These are phyloP conservation scores for Toxostoma redivivum DNA, from an alignment of 2,113 vertebrate species.

Conservation along the genomic window DNA sequence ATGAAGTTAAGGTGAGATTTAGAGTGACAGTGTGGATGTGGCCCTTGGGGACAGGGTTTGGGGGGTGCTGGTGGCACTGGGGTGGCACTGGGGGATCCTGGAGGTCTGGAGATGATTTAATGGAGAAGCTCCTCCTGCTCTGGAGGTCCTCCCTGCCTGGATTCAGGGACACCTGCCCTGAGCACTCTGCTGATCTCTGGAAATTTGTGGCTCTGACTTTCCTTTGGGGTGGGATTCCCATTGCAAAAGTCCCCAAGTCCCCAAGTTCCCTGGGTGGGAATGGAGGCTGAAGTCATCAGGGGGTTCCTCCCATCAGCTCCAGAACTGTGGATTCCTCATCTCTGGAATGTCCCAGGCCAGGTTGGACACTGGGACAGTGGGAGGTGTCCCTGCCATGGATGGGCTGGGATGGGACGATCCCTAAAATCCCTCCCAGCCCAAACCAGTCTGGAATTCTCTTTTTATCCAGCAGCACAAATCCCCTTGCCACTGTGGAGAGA, in stretches of 20 bases:
- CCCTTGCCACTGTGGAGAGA: accelerated
- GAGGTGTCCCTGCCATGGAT: background rate
- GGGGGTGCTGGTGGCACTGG: background rate
- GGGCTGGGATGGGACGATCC: accelerated
- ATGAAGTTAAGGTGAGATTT: too few relatives aligned
- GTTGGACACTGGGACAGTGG: background rate
- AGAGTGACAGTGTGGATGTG: too few relatives aligned
- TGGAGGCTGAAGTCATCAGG: background rate
- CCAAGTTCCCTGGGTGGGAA: background rate
- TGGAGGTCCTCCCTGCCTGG: background rate
- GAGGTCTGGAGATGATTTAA: background rate
- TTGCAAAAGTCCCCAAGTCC: background rate
- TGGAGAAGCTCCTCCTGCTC: background rate
- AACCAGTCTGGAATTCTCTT: background rate
- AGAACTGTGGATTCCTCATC: background rate
- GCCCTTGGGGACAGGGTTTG: background rate
- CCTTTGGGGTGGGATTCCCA: background rate
- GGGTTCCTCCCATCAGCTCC: background rate
- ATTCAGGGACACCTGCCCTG: background rate
- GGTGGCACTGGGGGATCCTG: background rate
- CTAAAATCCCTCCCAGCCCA: background rate
- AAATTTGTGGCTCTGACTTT: background rate
- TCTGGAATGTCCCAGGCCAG: background rate
- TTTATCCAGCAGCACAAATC: background rate
- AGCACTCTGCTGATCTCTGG: background rate